Base-by-base conservation (phyloP, 2,797 vertebrate species). In the Enteromius thamalakanensis region DNA sequence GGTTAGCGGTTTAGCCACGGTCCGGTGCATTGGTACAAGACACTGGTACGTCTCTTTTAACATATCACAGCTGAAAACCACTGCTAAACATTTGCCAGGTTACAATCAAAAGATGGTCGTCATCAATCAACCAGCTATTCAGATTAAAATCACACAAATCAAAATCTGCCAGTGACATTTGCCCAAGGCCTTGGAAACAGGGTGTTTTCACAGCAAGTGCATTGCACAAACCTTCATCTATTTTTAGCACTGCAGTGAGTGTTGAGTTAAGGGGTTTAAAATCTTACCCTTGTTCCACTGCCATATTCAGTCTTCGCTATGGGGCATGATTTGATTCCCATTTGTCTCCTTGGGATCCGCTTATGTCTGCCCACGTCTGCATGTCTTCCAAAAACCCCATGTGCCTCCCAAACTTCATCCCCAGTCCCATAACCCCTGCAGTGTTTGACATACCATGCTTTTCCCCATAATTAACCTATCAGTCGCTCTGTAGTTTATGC, bases 221-320 rank as follows among this genome's bases (percentile, higher is more conserved):
- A 85, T 40, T 62, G 60, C 64, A 34, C 53, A 87, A 83, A 81
- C 79, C 74, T 79, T 55, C 62, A 71, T 78, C 86, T 91, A 90
- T 88, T 90, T 92, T 90, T 91, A 91, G 85, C 87, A n/a, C 70
- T 81, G 79, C 75, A 79, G 4, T 89, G 69, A 86, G 78, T 83
- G 75, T 82, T 82, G 70, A 90, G 65, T 85, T 84, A 89, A 91
- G 89, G 89, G 89, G 82, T 88, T 90, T 90, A 88, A 91, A 88
- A 88, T 78, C 47, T 71, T 60, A 53, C 40, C 77, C 80, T 89
- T 89, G 89, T 88, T 85, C 75, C 83, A 78, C 77, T 89, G 87
- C 86, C 86, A 89, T 68, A 76, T 89, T 79, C 76, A n/a, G 49
- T 80, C 68, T 85, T 62, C 26, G 85, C 86, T 81, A 62, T 82